Conservation (phyloP, 2,888 invertebrate species). For the Temnothorax rugatulus region DNA sequence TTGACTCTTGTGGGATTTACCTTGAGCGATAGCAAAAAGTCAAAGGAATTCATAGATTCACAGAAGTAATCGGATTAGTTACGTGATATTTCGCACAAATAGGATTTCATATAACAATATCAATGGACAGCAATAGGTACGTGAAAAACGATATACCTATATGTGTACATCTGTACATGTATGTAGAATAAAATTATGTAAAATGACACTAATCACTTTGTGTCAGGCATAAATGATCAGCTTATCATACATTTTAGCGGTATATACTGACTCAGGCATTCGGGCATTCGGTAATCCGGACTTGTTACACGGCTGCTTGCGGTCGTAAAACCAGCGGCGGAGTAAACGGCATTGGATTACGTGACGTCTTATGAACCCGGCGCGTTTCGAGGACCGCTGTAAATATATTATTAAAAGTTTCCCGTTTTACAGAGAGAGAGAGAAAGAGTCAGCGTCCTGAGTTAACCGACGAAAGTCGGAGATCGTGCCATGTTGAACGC, state of each 20-base stretch:
- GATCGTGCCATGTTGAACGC: slow-evolving; percentile 54
- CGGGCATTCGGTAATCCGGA: slow-evolving; percentile 78
- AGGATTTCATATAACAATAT: neutral
- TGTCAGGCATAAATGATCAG: slow-evolving; percentile 47
- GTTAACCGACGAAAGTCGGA: slow-evolving; percentile 22
- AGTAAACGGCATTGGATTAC: slow-evolving; percentile 80
- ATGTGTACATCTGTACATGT: no score
- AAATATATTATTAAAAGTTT: slow-evolving; percentile 78
- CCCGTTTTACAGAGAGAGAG: slow-evolving; percentile 33
- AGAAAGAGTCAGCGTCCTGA: slow-evolving; percentile 16
- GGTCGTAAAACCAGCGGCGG: slow-evolving; percentile 77
- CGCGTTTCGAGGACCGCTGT: slow-evolving; percentile 63
- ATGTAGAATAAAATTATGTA: neutral
- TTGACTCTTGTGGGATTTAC: slow-evolving; percentile 56
- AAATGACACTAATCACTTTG: slow-evolving; percentile 50
- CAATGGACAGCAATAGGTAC: neutral
- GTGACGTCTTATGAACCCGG: slow-evolving; percentile 77
- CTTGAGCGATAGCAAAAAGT: slow-evolving; percentile 41
- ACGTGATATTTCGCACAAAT: neutral
- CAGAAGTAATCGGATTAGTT: slow-evolving; percentile 18
- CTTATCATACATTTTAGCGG: slow-evolving; percentile 54
- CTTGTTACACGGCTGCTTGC: slow-evolving; percentile 77
- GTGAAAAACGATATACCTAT: neutral
- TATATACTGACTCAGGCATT: slow-evolving; percentile 54
- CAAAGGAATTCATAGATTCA: neutral